A percentile compares a stretch with the other conserved stretches of the same genome.
These are phyloP conservation scores for Pseudomyrmex dendroicus DNA, from an alignment of 1,140 invertebrate genomes.

Conservation along the genomic window DNA sequence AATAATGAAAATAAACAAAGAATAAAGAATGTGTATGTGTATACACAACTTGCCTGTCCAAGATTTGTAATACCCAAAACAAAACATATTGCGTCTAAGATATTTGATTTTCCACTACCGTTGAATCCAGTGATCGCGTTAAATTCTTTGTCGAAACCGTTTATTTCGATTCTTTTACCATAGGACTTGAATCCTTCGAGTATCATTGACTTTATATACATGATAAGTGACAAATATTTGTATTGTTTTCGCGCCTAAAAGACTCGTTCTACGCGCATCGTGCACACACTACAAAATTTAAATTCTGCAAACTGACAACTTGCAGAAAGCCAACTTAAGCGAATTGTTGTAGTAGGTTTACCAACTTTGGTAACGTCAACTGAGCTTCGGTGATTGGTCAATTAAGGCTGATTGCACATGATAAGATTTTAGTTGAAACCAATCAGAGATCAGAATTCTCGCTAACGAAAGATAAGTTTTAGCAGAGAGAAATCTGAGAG, in stretches of 20 bases:
- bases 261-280: not conserved
- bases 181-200: slow-evolving; percentile 99
- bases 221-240: slow-evolving; percentile 80
- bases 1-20: not conserved
- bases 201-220: slow-evolving; percentile 97
- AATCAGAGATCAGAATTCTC: no score
- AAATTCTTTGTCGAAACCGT: slow-evolving; percentile 97
- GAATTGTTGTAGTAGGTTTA: no score
- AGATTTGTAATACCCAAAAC: slow-evolving; percentile 98
- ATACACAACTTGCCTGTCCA: slow-evolving; percentile 89
- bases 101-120: slow-evolving; percentile 99
- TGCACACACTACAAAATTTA: not conserved
- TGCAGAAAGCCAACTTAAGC: not conserved
- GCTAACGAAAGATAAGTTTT: no score
- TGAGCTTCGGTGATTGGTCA: no score
- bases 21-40: not conserved
- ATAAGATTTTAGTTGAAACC: no score
- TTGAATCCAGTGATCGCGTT: slow-evolving; percentile 99
- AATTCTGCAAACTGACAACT: slow-evolving; percentile 12
- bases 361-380: no score
- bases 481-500: no score
- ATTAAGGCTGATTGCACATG: no score
- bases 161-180: slow-evolving; percentile 96
- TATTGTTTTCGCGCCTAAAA: not conserved
- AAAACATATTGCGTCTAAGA: slow-evolving; percentile 99